Conservation (phyloP, 2,797 vertebrate genomes). For the Chelmon rostratus region DNA sequence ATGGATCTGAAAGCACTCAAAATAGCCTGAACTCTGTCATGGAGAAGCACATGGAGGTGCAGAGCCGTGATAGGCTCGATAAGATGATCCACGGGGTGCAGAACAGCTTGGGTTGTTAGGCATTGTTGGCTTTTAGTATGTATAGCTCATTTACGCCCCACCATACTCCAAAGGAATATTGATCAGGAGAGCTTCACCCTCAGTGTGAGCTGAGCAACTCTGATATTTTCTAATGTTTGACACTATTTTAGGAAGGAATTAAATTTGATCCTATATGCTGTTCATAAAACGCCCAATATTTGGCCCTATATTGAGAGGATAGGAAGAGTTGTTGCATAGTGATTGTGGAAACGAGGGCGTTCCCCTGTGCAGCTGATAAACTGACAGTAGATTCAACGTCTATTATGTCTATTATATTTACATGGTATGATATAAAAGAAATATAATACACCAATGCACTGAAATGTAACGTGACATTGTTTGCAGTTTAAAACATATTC, state of each 20-base stretch:
- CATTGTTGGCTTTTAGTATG: conserved; percentile 82
- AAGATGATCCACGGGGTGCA: conserved; percentile 74
- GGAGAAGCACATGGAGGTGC: conserved; percentile 69
- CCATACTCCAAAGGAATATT: conserved; percentile 79
- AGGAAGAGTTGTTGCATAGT: background rate
- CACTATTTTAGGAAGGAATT: conserved; percentile 12
- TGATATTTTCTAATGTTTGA: conserved; percentile 41
- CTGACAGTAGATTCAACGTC: background rate
- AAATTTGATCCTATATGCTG: conserved; percentile 15
- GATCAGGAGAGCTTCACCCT: conserved; percentile 67
- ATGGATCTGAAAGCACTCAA: conserved; percentile 82
- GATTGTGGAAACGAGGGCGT: background rate
- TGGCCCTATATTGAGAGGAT: background rate
- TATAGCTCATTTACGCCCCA: conserved; percentile 74
- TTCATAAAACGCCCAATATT: background rate
- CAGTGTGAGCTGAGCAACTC: conserved; percentile 54
- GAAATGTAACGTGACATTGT: too few relatives aligned
- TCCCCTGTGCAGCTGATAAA: conserved; percentile 6
- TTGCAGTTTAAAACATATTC: background rate
- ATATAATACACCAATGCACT: background rate
- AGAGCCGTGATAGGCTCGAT: conserved; percentile 79
- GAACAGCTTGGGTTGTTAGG: conserved; percentile 84
- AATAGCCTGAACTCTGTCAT: conserved; percentile 75
- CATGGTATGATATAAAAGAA: background rate
- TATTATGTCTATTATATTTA: background rate